A percentile compares a stretch with the other conserved stretches of the same genome.
These are phyloP conservation scores for Dermatemys mawii DNA, from an alignment of 2,113 vertebrate genomes.

Conservation along the genomic window DNA sequence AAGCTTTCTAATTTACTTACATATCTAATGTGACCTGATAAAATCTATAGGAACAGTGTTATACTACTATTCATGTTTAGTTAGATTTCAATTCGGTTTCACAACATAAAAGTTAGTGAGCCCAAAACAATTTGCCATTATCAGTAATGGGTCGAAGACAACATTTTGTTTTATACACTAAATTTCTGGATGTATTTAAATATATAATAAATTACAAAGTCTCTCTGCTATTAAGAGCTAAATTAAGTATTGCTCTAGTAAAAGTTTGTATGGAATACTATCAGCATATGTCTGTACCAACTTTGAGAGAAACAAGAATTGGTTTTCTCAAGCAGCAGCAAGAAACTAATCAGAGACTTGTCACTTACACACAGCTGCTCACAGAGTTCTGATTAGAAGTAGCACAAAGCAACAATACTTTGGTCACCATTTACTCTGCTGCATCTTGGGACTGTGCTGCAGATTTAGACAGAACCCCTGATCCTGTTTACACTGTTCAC, in stretches of 20 bases:
- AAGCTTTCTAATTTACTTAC: no score
- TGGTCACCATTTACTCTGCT: neutral
- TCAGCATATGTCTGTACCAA: no score
- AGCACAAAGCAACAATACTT: neutral
- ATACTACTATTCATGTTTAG: no score
- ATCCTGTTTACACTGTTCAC: neutral
- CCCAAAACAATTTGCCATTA: no score
- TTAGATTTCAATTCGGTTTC: no score
- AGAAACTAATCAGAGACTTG: neutral
- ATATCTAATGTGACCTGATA: no score
- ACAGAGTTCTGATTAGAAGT: neutral
- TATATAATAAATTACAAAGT: no score
- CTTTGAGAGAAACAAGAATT: neutral
- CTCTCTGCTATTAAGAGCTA: neutral
- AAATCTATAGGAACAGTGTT: no score
- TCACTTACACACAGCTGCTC: fast-evolving
- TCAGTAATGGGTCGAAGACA: neutral
- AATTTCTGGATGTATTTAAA: neutral
- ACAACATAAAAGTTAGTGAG: no score
- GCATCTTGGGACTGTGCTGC: neutral
- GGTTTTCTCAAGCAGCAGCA: neutral
- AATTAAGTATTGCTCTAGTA: neutral
- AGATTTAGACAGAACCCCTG: neutral
- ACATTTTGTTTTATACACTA: neutral
- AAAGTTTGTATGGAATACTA: neutral